Evolutionary conservation across 2,113 vertebrate species (phyloP), one percentile per base, ranked within the genome.

Genomic region (Lasiurus borealis): DNA sequence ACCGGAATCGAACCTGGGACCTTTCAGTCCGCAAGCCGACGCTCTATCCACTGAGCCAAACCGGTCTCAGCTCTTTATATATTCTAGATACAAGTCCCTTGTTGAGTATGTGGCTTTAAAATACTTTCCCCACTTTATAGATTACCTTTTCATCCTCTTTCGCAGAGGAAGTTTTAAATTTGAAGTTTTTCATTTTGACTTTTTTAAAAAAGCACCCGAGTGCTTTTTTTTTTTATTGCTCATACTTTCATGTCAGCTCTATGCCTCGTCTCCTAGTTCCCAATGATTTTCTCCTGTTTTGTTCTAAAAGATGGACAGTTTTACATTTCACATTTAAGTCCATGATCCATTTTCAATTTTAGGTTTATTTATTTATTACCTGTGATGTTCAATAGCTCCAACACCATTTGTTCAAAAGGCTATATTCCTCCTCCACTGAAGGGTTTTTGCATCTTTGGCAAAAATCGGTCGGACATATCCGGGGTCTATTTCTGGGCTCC

Each of bases 61-160:
- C 5, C 18, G 6, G 52, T 18, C 14, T 19, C 7, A 1, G 52
- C 18, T 89, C 36, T 77, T 85, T 59, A 59, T 6, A 16, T 31
- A 64, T 64, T 69, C 80, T 31, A 90, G 36, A 84, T 50, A 40
- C 31, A 76, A 68, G 36, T 36, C 9, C 31, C 68, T 57, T 57
- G 75, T n/a, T 34, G 52, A 85, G 40, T n/a, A 29, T 8, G 34
- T 23, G 23, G 36, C 48, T 87, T 87, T n/a, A 19, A 91, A 82
- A 73, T 82, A 48, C 31, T 50, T 82, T 5, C 21, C 40, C 19
- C 36, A 46, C 29, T 64, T 68, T 29, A 25, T 27, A 80, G 66
- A 44, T 90, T 71, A 36, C 19, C 36, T 95, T 91, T 95, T 77
- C 48, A 57, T 69, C 40, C 23, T 81, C 34, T 88, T 34, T 73